Conservation (phyloP, 53 echinoderm and acorn worm species). For the Mesocentrotus franciscanus region DNA sequence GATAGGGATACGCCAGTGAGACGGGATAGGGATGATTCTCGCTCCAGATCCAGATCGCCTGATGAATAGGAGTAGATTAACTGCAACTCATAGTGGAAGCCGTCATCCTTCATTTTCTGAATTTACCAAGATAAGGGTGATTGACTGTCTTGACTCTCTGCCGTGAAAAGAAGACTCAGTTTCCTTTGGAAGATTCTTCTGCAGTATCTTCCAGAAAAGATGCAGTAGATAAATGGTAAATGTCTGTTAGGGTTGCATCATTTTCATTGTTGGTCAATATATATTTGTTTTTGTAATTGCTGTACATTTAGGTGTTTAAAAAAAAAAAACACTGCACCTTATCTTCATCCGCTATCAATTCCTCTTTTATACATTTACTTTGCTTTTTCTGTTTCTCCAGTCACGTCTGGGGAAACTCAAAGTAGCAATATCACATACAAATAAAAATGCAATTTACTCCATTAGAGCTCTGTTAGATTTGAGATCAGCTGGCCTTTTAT, state of each 20-base stretch:
- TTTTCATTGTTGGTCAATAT: background rate
- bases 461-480: background rate
- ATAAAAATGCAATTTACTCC: background rate
- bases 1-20: background rate
- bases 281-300: background rate
- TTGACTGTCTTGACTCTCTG: background rate
- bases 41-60: slow-evolving; percentile 39
- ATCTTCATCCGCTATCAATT: too few relatives aligned
- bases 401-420: background rate
- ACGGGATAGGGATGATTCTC: slow-evolving; percentile 36
- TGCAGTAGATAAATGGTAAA: slow-evolving; percentile 53
- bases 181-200: background rate
- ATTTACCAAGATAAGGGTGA: background rate
- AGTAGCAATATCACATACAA: background rate
- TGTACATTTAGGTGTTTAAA: background rate
- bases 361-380: background rate
- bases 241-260: background rate
- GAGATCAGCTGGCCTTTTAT: background rate
- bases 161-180: background rate
- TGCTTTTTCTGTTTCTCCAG: background rate
- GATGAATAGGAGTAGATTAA: slow-evolving; percentile 47
- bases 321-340: too few relatives aligned
- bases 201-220: slow-evolving; percentile 3
- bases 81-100: background rate
- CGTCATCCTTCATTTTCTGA: background rate